Base-by-base conservation (phyloP, 2,797 vertebrate genomes). In the Odontamblyopus lacepedii region DNA sequence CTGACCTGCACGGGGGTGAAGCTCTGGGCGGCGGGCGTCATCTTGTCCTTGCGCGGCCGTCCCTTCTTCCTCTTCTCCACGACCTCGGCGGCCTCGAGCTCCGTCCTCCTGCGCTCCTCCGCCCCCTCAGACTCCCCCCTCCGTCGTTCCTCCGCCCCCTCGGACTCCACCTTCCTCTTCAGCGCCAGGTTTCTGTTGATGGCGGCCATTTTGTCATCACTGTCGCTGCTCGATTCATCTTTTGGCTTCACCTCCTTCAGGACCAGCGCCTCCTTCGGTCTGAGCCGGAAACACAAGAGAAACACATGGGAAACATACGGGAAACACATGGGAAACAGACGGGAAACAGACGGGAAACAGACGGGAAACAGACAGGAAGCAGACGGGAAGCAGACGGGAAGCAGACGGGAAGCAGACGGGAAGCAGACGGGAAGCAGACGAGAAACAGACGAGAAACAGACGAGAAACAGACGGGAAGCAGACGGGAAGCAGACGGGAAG, bases 31-130 rank as follows among this genome's bases (percentile, higher is more conserved):
- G 94, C 87, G 61, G 95, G 74, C 0, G 95, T 82, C 69, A 96
- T 94, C 72, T 98, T 96, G 38, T 99, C 97, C 88, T 99, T 99
- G 76, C 97, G 90, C 6, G 98, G 97, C 53, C 98, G 92, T 12
- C 98, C 97, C 87, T 99, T 99, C 79, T 96, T 99, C 91, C 94
- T 97, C 91, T 98, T 99, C 86, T 98, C 97, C 76, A 96, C 94
- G 27, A 60, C 57, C 27, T 60, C 57, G 26, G 57, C 57, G 12
- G 57, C 57, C 12, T 60, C 57, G 2, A 62, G 60, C 30, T 62
- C 60, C 60, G 60, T 6, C 9, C 18, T 19, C 30, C 60, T 7
- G 29, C 60, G 29, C 16, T 35, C 61, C 6, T 63, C 60, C 5
- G 56, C 56, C 6, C 30, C 61, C 30, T 63, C 61, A 1, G 30